Percentiles rank a stretch among this genome's conserved stretches.
Conservation (phyloP, 1,140 invertebrate genomes). For the Drosophila eugracilis region DNA sequence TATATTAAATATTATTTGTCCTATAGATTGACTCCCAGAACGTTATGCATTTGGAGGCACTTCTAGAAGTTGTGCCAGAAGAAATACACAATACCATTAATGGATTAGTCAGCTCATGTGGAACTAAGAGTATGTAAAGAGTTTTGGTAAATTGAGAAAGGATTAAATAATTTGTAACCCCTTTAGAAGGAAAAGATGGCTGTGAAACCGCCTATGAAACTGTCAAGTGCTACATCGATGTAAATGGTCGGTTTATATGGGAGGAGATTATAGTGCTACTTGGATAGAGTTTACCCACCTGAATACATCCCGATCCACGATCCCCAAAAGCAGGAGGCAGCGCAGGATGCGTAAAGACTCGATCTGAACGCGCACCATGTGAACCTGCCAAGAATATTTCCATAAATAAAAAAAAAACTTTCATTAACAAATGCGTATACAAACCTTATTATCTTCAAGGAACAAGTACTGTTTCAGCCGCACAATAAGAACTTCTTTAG, state of each 20-base stretch:
- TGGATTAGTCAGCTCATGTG: slow-evolving; percentile 46
- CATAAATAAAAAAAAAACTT: slow-evolving; percentile 1
- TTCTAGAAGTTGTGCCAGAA: slow-evolving; percentile 63
- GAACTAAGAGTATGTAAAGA: slow-evolving; percentile 56
- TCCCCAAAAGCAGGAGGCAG: slow-evolving; percentile 63
- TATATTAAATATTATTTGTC: not conserved
- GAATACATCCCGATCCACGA: slow-evolving; percentile 64
- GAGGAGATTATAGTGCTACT: slow-evolving; percentile 28
- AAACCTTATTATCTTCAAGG: slow-evolving; percentile 64
- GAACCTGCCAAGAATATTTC: slow-evolving; percentile 50
- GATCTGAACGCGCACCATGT: slow-evolving; percentile 86
- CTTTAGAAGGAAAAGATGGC: slow-evolving; percentile 62
- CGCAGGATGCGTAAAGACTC: slow-evolving; percentile 85
- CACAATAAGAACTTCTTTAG: slow-evolving; percentile 43
- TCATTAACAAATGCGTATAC: slow-evolving; percentile 1
- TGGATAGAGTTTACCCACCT: slow-evolving; percentile 60
- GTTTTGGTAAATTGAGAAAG: not conserved
- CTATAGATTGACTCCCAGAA: slow-evolving; percentile 66
- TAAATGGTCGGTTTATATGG: slow-evolving; percentile 52
- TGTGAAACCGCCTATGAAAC: slow-evolving; percentile 70
- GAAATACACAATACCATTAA: slow-evolving; percentile 51
- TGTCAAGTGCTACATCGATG: slow-evolving; percentile 64
- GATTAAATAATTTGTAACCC: not conserved
- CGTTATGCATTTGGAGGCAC: slow-evolving; percentile 62
- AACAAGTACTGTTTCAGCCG: slow-evolving; percentile 68